phyloP scores from a whole-genome alignment of 2,888 invertebrate genomes.

The Ichneumoninae sp. region DNA sequence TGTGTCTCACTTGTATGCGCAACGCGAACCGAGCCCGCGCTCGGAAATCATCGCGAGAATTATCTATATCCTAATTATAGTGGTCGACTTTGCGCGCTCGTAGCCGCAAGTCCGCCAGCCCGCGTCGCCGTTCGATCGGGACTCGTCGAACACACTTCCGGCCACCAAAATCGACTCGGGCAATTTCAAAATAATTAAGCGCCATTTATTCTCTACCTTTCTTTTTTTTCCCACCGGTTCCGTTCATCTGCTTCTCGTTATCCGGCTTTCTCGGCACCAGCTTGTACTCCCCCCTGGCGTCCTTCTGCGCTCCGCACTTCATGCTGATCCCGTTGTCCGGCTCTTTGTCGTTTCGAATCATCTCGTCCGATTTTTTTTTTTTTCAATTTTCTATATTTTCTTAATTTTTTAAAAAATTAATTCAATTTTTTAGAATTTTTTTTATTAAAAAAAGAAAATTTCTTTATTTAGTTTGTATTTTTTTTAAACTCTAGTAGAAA shows the following conservation, averaged over 20 bases:
- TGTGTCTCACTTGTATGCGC: neutral
- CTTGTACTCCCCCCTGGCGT: conserved; percentile 76
- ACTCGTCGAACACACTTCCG: too few species aligned
- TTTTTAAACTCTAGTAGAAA: neutral
- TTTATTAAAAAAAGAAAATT: too few species aligned
- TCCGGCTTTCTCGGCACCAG: conserved; percentile 73
- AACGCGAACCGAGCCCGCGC: neutral
- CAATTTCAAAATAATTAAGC: neutral
- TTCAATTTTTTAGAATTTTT: conserved; percentile 7
- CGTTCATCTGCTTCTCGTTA: conserved; percentile 64
- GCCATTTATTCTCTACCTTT: conserved; percentile 46
- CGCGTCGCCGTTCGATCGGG: too few species aligned
- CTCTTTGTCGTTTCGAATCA: conserved; percentile 79
- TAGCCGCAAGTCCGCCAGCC: too few species aligned
- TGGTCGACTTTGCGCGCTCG: too few species aligned
- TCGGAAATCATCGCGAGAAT: neutral
- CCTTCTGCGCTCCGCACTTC: conserved; percentile 76
- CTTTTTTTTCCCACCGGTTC: conserved; percentile 12
- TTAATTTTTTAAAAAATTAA: too few species aligned
- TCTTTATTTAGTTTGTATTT: too few species aligned
- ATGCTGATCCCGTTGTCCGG: conserved; percentile 83
- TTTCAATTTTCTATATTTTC: conserved; percentile 23
- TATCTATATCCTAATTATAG: too few species aligned
- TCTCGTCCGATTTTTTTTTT: conserved; percentile 46
- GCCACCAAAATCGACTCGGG: neutral